Percentiles rank a stretch among this genome's conserved stretches.
Conservation (phyloP, 2,113 vertebrate genomes). For the Axis porcinus region DNA sequence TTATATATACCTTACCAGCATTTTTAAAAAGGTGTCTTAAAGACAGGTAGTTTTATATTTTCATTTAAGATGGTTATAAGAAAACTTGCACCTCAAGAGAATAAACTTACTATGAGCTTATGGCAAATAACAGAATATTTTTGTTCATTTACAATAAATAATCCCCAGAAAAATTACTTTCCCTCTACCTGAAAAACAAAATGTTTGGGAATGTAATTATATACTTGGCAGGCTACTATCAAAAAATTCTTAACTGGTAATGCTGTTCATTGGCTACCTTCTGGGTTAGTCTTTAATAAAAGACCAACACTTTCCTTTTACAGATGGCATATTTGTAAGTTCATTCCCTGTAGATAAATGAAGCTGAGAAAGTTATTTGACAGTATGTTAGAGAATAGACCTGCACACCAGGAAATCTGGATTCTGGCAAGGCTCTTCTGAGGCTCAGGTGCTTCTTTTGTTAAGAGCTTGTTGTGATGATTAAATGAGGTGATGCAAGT, state of each 20-base stretch:
- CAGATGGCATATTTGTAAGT: neutral
- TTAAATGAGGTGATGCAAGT: neutral
- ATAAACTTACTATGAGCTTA: neutral
- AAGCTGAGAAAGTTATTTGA: neutral
- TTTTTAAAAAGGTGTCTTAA: neutral
- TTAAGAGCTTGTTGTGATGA: neutral
- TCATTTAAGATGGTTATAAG: neutral
- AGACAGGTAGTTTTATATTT: neutral
- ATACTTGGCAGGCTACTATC: neutral
- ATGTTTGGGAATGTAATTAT: neutral
- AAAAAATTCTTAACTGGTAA: neutral
- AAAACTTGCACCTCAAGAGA: neutral
- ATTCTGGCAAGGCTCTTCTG: neutral
- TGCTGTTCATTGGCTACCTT: neutral
- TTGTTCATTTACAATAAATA: neutral
- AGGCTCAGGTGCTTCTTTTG: neutral
- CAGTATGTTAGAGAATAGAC: neutral
- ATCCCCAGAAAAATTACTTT: neutral
- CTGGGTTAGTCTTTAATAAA: neutral
- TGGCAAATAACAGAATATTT: neutral
- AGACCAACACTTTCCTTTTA: conserved; percentile 8
- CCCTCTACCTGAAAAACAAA: neutral
- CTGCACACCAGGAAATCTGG: neutral
- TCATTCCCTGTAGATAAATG: neutral
- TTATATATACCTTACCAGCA: neutral